Percentiles rank a stretch among this genome's conserved stretches.
phyloP scores from a whole-genome alignment of 2,113 vertebrate species.

The Trachemys scripta region DNA sequence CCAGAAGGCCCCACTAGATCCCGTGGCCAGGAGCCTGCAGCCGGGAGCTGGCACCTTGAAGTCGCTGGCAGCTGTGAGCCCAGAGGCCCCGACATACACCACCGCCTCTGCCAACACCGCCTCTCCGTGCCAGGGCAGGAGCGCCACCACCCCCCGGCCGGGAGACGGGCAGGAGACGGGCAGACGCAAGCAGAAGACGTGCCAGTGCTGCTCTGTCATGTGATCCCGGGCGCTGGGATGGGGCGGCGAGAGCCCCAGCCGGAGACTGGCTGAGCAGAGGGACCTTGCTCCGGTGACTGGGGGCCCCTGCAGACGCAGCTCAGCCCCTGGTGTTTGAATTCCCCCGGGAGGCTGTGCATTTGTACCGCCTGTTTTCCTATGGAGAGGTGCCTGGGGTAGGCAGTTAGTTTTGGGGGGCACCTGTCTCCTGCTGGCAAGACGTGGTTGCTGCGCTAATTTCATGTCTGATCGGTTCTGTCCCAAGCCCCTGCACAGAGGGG shows the following conservation, averaged over 20 bases:
- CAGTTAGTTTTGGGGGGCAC: no score
- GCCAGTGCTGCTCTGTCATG: conserved; percentile 78
- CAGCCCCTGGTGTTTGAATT: not conserved
- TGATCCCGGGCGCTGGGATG: conserved; percentile 17
- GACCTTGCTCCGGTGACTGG: not conserved
- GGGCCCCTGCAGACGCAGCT: no score
- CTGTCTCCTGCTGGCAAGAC: not conserved
- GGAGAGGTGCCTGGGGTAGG: not conserved
- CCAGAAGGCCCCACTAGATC: not conserved
- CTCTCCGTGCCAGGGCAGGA: conserved; percentile 20
- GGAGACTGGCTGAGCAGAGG: not conserved
- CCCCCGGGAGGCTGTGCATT: not conserved
- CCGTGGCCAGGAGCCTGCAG: not conserved
- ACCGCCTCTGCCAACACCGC: conserved; percentile 46
- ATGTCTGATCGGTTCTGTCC: not conserved
- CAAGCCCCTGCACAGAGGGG: not conserved
- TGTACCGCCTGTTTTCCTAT: not conserved
- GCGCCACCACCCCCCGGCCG: not conserved
- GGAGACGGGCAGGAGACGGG: conserved; percentile 18
- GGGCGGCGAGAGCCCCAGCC: not conserved
- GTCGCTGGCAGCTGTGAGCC: not conserved
- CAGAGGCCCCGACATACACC: not conserved
- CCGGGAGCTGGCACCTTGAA: not conserved
- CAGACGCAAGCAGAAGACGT: conserved; percentile 71
- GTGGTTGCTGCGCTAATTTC: not conserved